Evolutionary conservation across 1,140 invertebrate genomes (phyloP).

Genomic region (Drosophila parvula): DNA sequence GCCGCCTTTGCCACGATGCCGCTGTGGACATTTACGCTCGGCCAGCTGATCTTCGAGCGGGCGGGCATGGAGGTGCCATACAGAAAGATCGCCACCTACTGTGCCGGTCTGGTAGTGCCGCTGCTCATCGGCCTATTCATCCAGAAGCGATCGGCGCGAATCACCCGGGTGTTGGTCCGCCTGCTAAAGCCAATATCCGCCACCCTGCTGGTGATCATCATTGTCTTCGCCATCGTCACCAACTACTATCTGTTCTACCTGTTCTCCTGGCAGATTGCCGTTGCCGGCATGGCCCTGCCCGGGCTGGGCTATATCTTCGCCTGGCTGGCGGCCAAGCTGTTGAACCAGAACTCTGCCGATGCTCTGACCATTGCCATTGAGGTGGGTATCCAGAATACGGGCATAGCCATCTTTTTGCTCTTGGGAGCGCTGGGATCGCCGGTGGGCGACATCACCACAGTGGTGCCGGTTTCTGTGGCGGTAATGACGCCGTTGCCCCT

Average conservation of each 20-base stretch:
- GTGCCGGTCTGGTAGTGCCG: slow-evolving; percentile 92
- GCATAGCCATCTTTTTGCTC: slow-evolving; percentile 93
- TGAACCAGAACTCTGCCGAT: slow-evolving; percentile 88
- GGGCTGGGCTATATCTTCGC: slow-evolving; percentile 94
- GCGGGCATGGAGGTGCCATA: slow-evolving; percentile 92
- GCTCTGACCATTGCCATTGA: slow-evolving; percentile 95
- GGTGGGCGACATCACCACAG: slow-evolving; percentile 92
- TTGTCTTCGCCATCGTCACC: slow-evolving; percentile 95
- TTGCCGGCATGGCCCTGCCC: slow-evolving; percentile 93
- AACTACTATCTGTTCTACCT: slow-evolving; percentile 96
- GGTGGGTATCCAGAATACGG: slow-evolving; percentile 97
- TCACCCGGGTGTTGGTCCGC: slow-evolving; percentile 89
- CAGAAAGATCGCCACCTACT: slow-evolving; percentile 89
- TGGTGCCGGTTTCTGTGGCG: slow-evolving; percentile 94
- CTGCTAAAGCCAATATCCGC: slow-evolving; percentile 95
- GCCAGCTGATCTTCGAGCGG: slow-evolving; percentile 90
- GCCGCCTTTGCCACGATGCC: slow-evolving; percentile 96
- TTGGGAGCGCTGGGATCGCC: slow-evolving; percentile 88
- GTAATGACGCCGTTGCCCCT: slow-evolving; percentile 97
- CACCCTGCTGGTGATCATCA: slow-evolving; percentile 93
- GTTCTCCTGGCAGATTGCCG: slow-evolving; percentile 94
- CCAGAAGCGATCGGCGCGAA: slow-evolving; percentile 88
- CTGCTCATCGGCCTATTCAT: slow-evolving; percentile 91
- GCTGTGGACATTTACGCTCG: slow-evolving; percentile 97
- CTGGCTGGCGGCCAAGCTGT: slow-evolving; percentile 86